phyloP scores from a whole-genome alignment of 1,140 invertebrate species.

The Macrotrachela quadricornifera region DNA sequence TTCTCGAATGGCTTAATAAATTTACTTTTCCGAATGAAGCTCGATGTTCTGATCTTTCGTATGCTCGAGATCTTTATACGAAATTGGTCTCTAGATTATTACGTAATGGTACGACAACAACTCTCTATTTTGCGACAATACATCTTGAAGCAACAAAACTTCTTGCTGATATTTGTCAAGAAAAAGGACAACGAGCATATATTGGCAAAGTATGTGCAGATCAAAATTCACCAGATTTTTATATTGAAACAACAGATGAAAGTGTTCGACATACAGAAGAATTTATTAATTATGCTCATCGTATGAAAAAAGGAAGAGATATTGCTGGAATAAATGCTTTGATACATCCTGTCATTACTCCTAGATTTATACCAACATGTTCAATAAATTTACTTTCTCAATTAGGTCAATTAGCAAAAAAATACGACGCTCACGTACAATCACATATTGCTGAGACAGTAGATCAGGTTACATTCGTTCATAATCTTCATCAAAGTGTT shows the following conservation, averaged over 20 bases:
- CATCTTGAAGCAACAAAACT: conserved; percentile 46
- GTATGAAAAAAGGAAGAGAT: conserved; percentile 20
- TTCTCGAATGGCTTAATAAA: conserved; percentile 60
- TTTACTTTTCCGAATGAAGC: conserved; percentile 66
- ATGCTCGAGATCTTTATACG: conserved; percentile 48
- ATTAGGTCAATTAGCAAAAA: conserved; percentile 44
- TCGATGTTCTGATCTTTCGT: conserved; percentile 44
- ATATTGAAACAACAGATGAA: conserved; percentile 37
- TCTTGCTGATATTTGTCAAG: conserved; percentile 39
- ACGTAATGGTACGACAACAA: conserved; percentile 56
- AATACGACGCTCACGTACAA: conserved; percentile 51
- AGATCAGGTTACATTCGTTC: conserved; percentile 45
- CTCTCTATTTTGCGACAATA: conserved; percentile 62
- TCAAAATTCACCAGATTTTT: conserved; percentile 36
- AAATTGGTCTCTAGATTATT: conserved; percentile 48
- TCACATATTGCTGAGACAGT: conserved; percentile 61
- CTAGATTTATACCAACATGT: conserved; percentile 62
- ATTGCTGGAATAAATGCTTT: conserved; percentile 18
- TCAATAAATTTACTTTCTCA: conserved; percentile 43
- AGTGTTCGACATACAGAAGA: conserved; percentile 38
- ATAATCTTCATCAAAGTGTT: conserved; percentile 36
- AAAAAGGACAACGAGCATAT: conserved; percentile 55
- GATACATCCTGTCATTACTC: conserved; percentile 49
- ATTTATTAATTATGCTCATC: conserved; percentile 8
- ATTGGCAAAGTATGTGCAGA: conserved; percentile 75